Conservation (phyloP, 2,888 invertebrate species). For the Chironomus tentans region DNA sequence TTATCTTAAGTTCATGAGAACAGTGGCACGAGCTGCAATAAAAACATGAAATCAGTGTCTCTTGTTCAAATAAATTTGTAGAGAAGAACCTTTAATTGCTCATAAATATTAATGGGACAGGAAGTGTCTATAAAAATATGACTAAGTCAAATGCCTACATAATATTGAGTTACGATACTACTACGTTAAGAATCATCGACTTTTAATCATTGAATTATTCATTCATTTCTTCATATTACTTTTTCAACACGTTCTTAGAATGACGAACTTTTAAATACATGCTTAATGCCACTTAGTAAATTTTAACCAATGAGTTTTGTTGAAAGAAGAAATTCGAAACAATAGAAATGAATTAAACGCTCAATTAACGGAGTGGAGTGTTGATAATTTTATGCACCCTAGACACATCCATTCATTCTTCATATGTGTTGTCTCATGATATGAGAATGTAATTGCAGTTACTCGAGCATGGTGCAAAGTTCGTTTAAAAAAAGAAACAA, state of each 20-base stretch:
- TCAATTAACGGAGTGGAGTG: not conserved
- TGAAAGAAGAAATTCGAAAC: not conserved
- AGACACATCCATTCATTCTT: not conserved
- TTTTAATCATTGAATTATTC: not conserved
- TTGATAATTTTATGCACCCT: conserved; percentile 11
- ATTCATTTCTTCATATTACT: not conserved
- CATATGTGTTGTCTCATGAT: not conserved
- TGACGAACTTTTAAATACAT: no score
- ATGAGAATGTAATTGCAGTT: not conserved
- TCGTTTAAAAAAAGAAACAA: not conserved
- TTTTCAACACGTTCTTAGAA: no score
- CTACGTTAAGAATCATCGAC: not conserved
- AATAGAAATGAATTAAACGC: conserved; percentile 3
- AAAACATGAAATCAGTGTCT: not conserved
- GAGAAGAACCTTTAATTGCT: not conserved
- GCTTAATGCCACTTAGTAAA: no score
- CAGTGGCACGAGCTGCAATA: not conserved
- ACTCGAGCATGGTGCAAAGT: conserved; percentile 8
- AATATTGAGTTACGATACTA: not conserved
- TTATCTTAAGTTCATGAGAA: not conserved
- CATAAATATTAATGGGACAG: not conserved
- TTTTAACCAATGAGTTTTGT: no score
- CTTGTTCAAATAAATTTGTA: no score
- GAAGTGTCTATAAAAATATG: not conserved
- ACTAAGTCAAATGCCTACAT: not conserved